These are phyloP conservation scores for Columbina picui DNA, from an alignment of 2,113 vertebrate genomes.

Conservation along the genomic window DNA sequence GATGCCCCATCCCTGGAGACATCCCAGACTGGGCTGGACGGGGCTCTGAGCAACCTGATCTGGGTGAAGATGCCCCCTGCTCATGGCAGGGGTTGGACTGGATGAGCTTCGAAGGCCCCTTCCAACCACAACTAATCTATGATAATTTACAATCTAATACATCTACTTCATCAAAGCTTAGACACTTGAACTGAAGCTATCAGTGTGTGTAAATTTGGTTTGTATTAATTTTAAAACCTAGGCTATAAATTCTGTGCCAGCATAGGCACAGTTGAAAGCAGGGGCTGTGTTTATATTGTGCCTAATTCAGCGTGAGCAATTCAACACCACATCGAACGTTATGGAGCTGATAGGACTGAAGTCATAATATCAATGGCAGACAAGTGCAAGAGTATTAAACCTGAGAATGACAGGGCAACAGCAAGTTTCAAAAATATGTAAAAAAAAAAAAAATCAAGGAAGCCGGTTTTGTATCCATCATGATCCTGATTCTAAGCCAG, in stretches of 20 bases:
- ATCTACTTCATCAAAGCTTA: background rate
- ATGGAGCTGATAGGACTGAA: background rate
- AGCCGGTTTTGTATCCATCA: background rate
- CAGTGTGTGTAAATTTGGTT: fast-evolving
- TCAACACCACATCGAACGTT: background rate
- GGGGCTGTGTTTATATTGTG: background rate
- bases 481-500: background rate
- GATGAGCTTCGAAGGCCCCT: no score
- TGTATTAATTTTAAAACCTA: background rate
- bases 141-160: background rate
- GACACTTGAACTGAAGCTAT: background rate
- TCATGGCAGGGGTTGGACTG: no score
- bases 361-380: background rate
- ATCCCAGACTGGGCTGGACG: background rate
- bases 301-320: background rate
- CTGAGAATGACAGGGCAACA: background rate
- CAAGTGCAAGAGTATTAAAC: background rate
- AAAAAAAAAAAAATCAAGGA: background rate
- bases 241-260: background rate
- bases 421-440: background rate
- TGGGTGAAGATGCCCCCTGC: no score
- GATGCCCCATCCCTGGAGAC: background rate
- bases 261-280: fast-evolving
- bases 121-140: no score
- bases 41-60: no score